Evolutionary conservation across 2,888 invertebrate genomes (phyloP).

Genomic region (Phengaris alcon): DNA sequence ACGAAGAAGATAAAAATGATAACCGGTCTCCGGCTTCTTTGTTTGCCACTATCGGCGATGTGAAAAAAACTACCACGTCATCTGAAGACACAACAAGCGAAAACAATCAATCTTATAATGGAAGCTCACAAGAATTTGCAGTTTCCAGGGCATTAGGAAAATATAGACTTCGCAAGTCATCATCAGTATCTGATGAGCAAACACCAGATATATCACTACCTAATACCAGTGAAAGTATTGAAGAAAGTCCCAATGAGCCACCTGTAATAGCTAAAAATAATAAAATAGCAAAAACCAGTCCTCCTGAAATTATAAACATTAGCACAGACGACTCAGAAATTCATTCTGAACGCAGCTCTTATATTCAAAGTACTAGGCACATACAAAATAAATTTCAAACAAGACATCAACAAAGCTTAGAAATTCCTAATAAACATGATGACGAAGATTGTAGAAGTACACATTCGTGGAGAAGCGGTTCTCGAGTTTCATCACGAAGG

Average conservation of each 20-base stretch:
- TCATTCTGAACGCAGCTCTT: constrained; percentile 82
- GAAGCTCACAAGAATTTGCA: constrained; percentile 89
- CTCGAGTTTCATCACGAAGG: constrained; percentile 89
- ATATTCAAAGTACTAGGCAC: constrained; percentile 80
- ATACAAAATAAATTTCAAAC: constrained; percentile 81
- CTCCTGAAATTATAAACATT: constrained; percentile 64
- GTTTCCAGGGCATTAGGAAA: constrained; percentile 90
- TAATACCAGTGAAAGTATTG: constrained; percentile 53
- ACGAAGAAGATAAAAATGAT: constrained; percentile 82
- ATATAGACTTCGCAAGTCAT: constrained; percentile 86
- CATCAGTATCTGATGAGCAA: constrained; percentile 85
- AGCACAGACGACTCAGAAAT: constrained; percentile 72
- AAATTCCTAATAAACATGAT: constrained; percentile 87
- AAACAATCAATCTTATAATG: constrained; percentile 76
- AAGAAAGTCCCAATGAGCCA: constrained; percentile 52
- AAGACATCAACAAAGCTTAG: constrained; percentile 87
- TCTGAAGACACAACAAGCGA: constrained; percentile 81
- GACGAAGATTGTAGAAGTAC: constrained; percentile 93
- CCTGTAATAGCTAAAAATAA: constrained; percentile 53
- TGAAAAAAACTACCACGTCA: constrained; percentile 80
- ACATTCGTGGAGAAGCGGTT: constrained; percentile 92
- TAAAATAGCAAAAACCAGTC: constrained; percentile 53
- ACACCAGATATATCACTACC: constrained; percentile 73
- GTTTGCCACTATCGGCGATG: constrained; percentile 87
- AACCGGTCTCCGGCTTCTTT: constrained; percentile 82